Evolutionary conservation across 2,797 vertebrate genomes (phyloP).

Genomic region (Helostoma temminkii): DNA sequence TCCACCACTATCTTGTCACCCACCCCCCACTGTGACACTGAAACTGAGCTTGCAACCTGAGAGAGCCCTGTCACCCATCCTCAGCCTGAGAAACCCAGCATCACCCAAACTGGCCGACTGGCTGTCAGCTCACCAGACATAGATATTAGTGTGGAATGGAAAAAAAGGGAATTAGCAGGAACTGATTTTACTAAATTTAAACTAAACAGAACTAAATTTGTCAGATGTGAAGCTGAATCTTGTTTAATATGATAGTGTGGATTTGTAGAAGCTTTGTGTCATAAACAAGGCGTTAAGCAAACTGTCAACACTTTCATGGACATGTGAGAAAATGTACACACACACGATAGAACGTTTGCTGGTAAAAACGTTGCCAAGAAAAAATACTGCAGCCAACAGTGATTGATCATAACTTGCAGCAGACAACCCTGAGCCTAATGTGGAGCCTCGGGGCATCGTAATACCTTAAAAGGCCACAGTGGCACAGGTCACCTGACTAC

Average conservation of each 20-base stretch:
- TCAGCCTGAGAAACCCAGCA: conserved; percentile 49
- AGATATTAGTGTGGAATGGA: too few relatives aligned
- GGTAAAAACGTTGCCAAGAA: conserved; percentile 62
- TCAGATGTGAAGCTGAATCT: not conserved
- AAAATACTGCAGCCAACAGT: conserved; percentile 28
- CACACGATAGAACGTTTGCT: conserved; percentile 12
- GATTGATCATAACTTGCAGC: conserved; percentile 65
- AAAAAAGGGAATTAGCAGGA: not conserved
- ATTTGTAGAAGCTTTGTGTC: not conserved
- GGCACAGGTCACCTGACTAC: conserved; percentile 74
- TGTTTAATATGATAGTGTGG: not conserved
- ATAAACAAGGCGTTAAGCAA: not conserved
- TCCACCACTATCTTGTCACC: conserved; percentile 2
- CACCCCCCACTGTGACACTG: conserved; percentile 51
- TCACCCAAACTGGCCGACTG: conserved; percentile 23
- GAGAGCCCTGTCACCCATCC: conserved; percentile 56
- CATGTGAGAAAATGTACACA: not conserved
- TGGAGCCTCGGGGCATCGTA: conserved; percentile 71
- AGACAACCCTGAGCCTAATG: conserved; percentile 64
- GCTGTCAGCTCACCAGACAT: conserved; percentile 6
- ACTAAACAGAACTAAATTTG: not conserved
- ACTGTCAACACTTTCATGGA: conserved; percentile 2
- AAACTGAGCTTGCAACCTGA: conserved; percentile 80
- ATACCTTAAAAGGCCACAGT: conserved; percentile 74
- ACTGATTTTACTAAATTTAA: too few relatives aligned